Evolutionary conservation across 2,797 vertebrate genomes (phyloP).

Genomic region (Gallinago nigripennis): DNA sequence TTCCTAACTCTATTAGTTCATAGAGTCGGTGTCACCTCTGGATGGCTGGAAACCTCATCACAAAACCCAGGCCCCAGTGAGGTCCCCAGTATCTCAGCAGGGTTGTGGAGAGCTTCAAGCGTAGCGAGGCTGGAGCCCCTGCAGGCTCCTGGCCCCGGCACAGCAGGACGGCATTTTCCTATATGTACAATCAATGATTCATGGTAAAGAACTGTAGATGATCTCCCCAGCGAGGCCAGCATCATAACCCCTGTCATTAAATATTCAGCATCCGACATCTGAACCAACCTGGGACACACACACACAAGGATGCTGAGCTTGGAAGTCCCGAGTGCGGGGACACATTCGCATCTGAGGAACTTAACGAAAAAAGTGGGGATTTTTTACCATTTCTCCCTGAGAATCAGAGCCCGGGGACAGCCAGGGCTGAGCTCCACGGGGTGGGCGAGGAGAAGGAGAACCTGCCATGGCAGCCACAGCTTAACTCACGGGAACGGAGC

Average conservation of each 20-base stretch:
- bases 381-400: background rate
- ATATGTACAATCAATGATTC: background rate
- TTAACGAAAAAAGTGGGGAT: background rate
- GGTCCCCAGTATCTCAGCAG: background rate
- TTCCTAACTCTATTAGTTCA: background rate
- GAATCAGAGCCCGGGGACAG: background rate
- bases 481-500: background rate
- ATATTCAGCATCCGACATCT: background rate
- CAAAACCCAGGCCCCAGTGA: rapidly evolving
- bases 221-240: background rate
- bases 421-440: background rate
- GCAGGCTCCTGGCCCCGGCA: background rate
- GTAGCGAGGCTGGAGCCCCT: background rate
- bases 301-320: background rate
- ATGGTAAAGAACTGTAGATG: background rate
- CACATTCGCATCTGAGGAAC: background rate
- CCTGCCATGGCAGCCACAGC: background rate
- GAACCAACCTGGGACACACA: background rate
- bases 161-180: background rate
- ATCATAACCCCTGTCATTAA: background rate
- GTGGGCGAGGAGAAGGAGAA: background rate
- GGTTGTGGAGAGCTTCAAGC: background rate
- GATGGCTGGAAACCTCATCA: background rate
- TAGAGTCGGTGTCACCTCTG: background rate
- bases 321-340: too few relatives aligned